Conservation (phyloP, 2,113 vertebrate species). For the Miniopterus natalensis region DNA sequence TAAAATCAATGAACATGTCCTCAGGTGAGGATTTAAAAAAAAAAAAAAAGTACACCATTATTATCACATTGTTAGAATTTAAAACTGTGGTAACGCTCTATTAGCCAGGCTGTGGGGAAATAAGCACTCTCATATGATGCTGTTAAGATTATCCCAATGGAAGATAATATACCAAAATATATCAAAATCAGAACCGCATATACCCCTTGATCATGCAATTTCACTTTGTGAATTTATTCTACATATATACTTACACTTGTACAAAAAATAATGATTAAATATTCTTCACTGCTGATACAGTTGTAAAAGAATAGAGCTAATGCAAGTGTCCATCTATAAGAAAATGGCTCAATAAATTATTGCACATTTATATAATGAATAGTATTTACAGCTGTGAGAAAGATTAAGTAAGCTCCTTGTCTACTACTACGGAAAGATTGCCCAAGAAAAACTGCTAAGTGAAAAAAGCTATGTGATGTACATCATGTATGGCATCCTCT, state of each 20-base stretch:
- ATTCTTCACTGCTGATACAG: not conserved
- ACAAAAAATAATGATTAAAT: not conserved
- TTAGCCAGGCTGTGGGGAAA: not conserved
- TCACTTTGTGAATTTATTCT: not conserved
- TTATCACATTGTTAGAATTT: not conserved
- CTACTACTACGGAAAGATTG: not conserved
- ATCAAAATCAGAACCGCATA: constrained; percentile 3
- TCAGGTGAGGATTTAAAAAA: not conserved
- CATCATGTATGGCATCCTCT: not conserved
- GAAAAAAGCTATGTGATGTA: not conserved
- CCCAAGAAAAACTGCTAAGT: not conserved
- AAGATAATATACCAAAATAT: not conserved
- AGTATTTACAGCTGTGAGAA: not conserved
- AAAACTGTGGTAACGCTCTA: not conserved
- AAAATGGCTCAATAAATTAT: not conserved
- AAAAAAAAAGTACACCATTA: not conserved
- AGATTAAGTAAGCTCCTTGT: not conserved
- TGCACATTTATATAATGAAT: not conserved
- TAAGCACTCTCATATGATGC: not conserved
- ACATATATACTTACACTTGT: not conserved
- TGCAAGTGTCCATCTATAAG: not conserved
- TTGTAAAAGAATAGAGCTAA: not conserved
- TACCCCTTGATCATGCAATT: not conserved
- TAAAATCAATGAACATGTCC: not conserved
- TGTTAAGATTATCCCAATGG: not conserved